These are phyloP conservation scores for Cerastoderma edule DNA, from an alignment of 2,888 invertebrate species.

Conservation along the genomic window DNA sequence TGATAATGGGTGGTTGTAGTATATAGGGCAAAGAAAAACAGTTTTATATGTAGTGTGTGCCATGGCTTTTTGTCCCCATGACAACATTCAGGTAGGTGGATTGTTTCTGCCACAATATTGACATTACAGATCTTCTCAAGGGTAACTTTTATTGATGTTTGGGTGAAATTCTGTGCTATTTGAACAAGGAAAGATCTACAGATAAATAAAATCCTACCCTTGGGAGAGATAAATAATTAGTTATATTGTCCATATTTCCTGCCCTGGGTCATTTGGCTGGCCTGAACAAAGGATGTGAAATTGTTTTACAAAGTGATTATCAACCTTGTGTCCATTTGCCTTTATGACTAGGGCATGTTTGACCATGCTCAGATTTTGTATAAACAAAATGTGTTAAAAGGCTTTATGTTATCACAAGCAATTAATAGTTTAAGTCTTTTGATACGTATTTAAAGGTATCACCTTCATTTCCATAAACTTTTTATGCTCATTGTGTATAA, in stretches of 20 bases:
- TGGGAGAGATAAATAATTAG: conserved; percentile 18
- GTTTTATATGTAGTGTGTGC: conserved; percentile 9
- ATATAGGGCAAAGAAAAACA: conserved; percentile 1
- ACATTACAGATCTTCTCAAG: conserved; percentile 14
- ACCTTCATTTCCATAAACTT: no score
- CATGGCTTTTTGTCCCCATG: conserved; percentile 4
- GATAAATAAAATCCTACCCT: conserved; percentile 25
- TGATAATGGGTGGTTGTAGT: background rate
- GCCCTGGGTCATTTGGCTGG: conserved; percentile 4
- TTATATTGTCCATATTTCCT: conserved; percentile 24
- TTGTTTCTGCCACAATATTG: conserved; percentile 19
- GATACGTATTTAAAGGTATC: no score
- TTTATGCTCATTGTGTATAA: no score
- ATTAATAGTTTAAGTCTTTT: no score
- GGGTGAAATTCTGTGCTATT: conserved; percentile 25
- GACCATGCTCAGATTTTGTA: conserved; percentile 18
- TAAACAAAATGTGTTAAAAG: conserved; percentile 20
- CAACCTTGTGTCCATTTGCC: conserved; percentile 8
- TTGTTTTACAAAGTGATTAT: conserved; percentile 25
- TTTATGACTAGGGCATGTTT: conserved; percentile 12
- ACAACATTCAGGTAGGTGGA: conserved; percentile 6
- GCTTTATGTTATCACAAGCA: conserved; percentile 2
- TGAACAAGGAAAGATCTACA: conserved; percentile 13
- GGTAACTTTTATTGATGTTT: conserved; percentile 23
- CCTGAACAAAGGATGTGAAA: conserved; percentile 25